phyloP scores from a whole-genome alignment of 2,888 invertebrate species.

The Brachyptera risi region DNA sequence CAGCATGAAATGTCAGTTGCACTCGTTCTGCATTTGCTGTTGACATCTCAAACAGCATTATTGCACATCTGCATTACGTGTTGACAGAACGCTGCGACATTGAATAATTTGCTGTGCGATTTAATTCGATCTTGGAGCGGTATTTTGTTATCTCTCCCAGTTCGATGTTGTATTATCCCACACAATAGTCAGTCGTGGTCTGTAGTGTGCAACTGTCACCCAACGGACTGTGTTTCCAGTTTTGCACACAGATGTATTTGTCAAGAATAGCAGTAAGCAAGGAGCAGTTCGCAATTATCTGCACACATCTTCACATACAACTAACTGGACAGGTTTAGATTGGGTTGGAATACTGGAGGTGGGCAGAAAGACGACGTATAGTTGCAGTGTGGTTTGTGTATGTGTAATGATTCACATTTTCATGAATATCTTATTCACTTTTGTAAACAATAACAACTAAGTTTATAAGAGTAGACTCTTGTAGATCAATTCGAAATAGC shows the following conservation, averaged over 20 bases:
- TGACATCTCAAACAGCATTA: background rate
- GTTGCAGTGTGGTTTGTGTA: too few species aligned
- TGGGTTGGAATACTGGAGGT: too few species aligned
- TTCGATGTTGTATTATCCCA: background rate
- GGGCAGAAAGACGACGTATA: too few species aligned
- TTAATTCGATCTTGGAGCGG: constrained; percentile 2
- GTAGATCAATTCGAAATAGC: too few species aligned
- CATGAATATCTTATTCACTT: too few species aligned
- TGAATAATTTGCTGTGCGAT: constrained; percentile 14
- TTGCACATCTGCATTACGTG: background rate
- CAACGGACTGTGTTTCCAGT: constrained; percentile 8
- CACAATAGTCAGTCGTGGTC: constrained; percentile 6
- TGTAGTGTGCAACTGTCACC: constrained; percentile 5
- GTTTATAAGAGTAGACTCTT: too few species aligned
- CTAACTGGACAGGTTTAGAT: background rate
- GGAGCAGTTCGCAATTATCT: background rate
- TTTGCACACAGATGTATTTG: constrained; percentile 12
- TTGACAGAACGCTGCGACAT: constrained; percentile 5
- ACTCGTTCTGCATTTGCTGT: constrained; percentile 15
- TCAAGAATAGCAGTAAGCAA: background rate
- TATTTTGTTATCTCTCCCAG: constrained; percentile 9
- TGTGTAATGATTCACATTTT: too few species aligned
- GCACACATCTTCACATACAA: background rate
- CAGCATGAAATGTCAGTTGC: too few species aligned
- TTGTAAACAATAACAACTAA: too few species aligned